Evolutionary conservation across 2,113 vertebrate genomes (phyloP).

Genomic region (Calidris pygmaea): DNA sequence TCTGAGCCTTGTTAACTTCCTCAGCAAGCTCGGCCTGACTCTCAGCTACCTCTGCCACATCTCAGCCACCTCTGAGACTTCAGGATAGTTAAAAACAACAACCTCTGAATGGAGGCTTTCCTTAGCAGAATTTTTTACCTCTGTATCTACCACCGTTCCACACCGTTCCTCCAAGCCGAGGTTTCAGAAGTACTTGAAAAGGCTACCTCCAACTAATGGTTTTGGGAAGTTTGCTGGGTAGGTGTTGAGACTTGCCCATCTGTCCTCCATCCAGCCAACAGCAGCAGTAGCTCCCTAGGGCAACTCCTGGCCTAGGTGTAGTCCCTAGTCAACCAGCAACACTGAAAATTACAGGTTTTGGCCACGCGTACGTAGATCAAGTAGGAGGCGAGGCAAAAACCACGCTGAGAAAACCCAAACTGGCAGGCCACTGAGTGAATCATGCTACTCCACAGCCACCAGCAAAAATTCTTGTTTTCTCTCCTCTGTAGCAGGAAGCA

Average conservation of each 20-base stretch:
- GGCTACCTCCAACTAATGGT: not conserved
- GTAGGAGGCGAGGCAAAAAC: not conserved
- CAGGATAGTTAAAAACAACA: not conserved
- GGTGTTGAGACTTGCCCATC: not conserved
- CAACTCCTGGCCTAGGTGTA: not conserved
- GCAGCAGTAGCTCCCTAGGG: not conserved
- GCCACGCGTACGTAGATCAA: not conserved
- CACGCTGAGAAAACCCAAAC: not conserved
- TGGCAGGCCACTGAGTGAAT: not conserved
- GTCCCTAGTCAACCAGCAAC: not conserved
- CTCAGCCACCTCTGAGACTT: not conserved
- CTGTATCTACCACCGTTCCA: accelerated
- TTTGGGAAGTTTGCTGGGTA: not conserved
- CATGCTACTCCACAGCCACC: not conserved
- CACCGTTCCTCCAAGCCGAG: not conserved
- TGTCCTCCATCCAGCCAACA: not conserved
- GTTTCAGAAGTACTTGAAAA: not conserved
- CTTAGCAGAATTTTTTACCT: not conserved
- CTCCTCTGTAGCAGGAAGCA: not conserved
- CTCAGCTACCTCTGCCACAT: not conserved
- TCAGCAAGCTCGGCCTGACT: not conserved
- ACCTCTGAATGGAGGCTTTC: not conserved
- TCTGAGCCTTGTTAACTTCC: not conserved
- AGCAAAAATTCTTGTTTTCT: not conserved
- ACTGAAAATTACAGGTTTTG: conserved; percentile 12